A percentile compares a stretch with the other conserved stretches of the same genome.
phyloP scores from a whole-genome alignment of 2,888 invertebrate genomes.

The Aelia acuminata region DNA sequence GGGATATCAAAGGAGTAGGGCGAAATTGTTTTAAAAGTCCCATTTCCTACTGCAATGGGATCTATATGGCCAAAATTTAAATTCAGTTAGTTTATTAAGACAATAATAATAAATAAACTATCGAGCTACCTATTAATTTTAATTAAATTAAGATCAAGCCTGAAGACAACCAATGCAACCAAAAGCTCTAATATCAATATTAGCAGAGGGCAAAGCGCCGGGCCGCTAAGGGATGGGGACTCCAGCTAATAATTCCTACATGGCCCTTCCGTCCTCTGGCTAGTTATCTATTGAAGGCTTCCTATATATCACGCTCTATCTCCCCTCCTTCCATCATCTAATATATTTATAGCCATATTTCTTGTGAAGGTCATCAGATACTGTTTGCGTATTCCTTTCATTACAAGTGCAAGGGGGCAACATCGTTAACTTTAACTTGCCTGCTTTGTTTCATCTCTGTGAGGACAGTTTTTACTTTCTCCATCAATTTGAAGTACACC shows the following conservation, averaged over 20 bases:
- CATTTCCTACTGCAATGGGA: too few relatives aligned
- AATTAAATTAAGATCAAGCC: background rate
- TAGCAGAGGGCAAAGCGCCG: background rate
- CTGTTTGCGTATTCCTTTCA: background rate
- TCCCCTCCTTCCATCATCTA: background rate
- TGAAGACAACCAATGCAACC: background rate
- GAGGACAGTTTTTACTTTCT: too few relatives aligned
- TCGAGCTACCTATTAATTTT: background rate
- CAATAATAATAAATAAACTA: background rate
- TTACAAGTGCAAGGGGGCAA: background rate
- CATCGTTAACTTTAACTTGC: background rate
- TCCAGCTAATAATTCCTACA: conserved; percentile 11
- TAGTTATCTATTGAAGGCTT: conserved; percentile 33
- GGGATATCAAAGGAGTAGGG: too few relatives aligned
- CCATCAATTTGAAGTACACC: too few relatives aligned
- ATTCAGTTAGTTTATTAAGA: background rate
- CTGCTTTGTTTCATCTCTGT: too few relatives aligned
- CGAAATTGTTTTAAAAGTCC: too few relatives aligned
- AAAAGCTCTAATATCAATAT: background rate
- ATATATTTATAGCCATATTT: conserved; percentile 15
- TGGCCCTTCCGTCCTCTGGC: background rate
- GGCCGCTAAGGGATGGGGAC: background rate
- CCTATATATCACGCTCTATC: conserved; percentile 25
- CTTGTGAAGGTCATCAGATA: background rate
- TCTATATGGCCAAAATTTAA: background rate